Evolutionary conservation across 2,888 invertebrate species (phyloP).

Genomic region (Artemia sinica): DNA sequence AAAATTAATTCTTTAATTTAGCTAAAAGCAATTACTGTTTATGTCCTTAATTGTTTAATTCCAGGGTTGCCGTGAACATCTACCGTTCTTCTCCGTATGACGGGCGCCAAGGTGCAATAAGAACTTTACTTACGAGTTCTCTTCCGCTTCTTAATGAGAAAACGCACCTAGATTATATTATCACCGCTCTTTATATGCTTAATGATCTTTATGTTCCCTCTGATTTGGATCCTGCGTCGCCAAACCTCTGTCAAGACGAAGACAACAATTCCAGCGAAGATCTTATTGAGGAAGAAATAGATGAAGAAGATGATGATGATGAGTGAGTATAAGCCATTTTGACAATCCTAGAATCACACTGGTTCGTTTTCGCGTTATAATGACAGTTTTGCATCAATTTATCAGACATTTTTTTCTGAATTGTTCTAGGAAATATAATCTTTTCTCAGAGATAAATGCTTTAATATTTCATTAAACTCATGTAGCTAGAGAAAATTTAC

Average conservation of each 20-base stretch:
- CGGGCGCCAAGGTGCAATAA: not conserved
- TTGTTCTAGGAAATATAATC: no score
- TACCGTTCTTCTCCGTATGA: not conserved
- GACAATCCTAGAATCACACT: no score
- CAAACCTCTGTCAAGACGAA: not conserved
- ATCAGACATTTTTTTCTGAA: no score
- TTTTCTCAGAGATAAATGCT: no score
- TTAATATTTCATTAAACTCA: no score
- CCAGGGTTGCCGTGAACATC: slow-evolving; percentile 6
- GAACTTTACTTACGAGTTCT: not conserved
- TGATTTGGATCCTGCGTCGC: slow-evolving; percentile 7
- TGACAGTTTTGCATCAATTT: no score
- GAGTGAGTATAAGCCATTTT: not conserved
- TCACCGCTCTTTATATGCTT: slow-evolving; percentile 8
- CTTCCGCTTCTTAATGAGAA: not conserved
- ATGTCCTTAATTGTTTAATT: not conserved
- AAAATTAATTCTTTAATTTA: not conserved
- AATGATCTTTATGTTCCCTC: slow-evolving; percentile 6
- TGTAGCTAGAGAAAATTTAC: no score
- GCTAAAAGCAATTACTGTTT: not conserved
- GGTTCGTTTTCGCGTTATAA: no score
- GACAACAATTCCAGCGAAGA: not conserved
- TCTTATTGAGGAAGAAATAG: not conserved
- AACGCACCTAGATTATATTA: not conserved
- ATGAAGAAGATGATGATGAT: slow-evolving; percentile 8